Evolutionary conservation across 1,140 invertebrate species (phyloP).

Genomic region (Panagrolaimus sp.): DNA sequence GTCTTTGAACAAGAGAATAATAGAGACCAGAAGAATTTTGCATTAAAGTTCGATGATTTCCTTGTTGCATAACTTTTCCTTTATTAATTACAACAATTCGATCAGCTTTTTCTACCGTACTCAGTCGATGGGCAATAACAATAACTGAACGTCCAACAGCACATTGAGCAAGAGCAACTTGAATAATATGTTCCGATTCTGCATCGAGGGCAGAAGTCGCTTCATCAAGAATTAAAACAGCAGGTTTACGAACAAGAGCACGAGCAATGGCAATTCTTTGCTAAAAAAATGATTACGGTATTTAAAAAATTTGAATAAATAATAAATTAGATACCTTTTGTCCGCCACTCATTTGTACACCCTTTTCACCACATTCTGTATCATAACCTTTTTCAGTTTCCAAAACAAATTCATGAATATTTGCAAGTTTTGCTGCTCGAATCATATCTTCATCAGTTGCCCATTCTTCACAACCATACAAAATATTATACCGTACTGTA

Average conservation of each 20-base stretch:
- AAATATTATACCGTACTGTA: constrained; percentile 48
- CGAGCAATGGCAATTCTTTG: constrained; percentile 55
- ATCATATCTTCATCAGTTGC: constrained; percentile 28
- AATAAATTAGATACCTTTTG: background rate
- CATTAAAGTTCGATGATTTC: constrained; percentile 39
- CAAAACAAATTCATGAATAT: constrained; percentile 54
- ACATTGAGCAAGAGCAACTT: constrained; percentile 37
- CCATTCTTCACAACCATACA: constrained; percentile 26
- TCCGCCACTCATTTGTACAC: constrained; percentile 47
- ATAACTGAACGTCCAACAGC: constrained; percentile 61
- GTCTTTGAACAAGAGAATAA: constrained; percentile 38
- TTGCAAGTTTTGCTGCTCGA: constrained; percentile 48
- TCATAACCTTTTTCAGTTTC: constrained; percentile 48
- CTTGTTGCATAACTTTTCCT: constrained; percentile 51
- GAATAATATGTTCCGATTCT: constrained; percentile 43
- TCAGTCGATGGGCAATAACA: constrained; percentile 63
- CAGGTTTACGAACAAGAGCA: constrained; percentile 53
- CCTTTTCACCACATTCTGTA: constrained; percentile 52
- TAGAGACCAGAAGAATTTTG: constrained; percentile 41
- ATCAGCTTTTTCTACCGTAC: constrained; percentile 60
- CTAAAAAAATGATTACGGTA: background rate
- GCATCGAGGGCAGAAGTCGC: constrained; percentile 46
- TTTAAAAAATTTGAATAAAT: too few species aligned
- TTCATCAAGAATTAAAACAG: constrained; percentile 54
- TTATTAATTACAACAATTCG: constrained; percentile 60